Percentiles rank a stretch among this genome's conserved stretches.
These are phyloP conservation scores for Microcebus tavaratra DNA, from an alignment of 2,113 vertebrate species.

Conservation along the genomic window DNA sequence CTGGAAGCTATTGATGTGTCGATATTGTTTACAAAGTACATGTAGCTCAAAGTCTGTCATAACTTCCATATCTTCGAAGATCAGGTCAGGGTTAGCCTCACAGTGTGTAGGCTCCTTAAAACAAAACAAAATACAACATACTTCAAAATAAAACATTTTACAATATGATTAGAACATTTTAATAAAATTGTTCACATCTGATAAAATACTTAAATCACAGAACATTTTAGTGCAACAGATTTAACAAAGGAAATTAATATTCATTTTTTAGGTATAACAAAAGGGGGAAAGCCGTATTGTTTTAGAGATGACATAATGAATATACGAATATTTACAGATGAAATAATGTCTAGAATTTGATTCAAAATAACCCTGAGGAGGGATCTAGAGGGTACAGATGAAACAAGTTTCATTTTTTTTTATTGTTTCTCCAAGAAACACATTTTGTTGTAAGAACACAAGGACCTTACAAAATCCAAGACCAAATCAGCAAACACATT, in stretches of 20 bases:
- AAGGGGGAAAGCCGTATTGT: neutral
- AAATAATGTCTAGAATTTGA: neutral
- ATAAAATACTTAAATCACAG: neutral
- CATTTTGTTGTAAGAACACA: too few species aligned
- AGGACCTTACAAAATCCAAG: too few species aligned
- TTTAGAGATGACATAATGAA: neutral
- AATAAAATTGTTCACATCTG: neutral
- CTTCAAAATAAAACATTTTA: slow-evolving; percentile 16
- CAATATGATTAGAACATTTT: neutral
- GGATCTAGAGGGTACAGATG: neutral
- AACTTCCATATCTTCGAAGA: slow-evolving; percentile 98
- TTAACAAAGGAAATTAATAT: neutral
- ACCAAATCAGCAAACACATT: too few species aligned
- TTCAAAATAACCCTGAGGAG: neutral
- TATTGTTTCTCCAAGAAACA: too few species aligned
- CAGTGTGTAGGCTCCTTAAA: slow-evolving; percentile 94
- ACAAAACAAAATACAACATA: slow-evolving; percentile 60
- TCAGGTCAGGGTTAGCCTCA: slow-evolving; percentile 93
- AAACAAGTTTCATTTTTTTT: neutral
- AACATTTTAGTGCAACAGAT: neutral
- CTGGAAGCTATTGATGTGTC: slow-evolving; percentile 87
- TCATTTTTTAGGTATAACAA: slow-evolving; percentile 14
- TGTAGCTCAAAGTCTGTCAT: slow-evolving; percentile 99
- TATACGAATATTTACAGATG: neutral
- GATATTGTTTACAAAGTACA: slow-evolving; percentile 93